Evolutionary conservation across 2,888 invertebrate species (phyloP).

Genomic region (Antheraea assamensis): DNA sequence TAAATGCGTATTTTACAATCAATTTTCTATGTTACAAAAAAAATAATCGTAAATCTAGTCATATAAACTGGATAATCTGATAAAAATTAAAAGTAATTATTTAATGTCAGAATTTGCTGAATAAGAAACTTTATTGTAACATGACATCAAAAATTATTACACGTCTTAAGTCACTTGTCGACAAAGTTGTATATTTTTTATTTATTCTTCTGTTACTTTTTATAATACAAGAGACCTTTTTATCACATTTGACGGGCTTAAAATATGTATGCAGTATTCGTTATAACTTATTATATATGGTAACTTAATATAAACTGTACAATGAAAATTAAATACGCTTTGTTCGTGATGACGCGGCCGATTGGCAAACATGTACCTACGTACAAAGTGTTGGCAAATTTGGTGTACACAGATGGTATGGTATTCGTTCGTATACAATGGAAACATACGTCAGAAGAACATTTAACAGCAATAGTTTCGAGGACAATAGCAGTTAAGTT

Average conservation of each 20-base stretch:
- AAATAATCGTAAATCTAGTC: no score
- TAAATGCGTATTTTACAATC: no score
- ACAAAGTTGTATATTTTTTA: neutral
- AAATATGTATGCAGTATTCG: neutral
- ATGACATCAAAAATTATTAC: no score
- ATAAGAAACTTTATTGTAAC: no score
- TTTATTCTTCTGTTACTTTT: neutral
- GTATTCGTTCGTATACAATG: slow-evolving; percentile 51
- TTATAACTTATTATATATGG: neutral
- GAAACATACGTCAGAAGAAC: slow-evolving; percentile 47
- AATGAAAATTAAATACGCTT: slow-evolving; percentile 12
- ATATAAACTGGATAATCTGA: no score
- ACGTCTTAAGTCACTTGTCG: neutral
- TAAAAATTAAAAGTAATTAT: no score
- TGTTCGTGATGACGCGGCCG: slow-evolving; percentile 13
- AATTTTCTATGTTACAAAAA: no score
- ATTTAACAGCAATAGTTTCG: slow-evolving; percentile 35
- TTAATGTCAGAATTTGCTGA: no score
- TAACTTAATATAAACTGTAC: slow-evolving; percentile 6
- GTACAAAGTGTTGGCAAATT: slow-evolving; percentile 42
- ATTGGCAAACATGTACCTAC: slow-evolving; percentile 36
- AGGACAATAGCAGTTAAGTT: slow-evolving; percentile 38
- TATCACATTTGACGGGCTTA: neutral
- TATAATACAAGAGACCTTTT: neutral
- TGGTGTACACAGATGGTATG: slow-evolving; percentile 52